Base-by-base conservation (phyloP, 2,113 vertebrate genomes). In the Malurus cyaneus region DNA sequence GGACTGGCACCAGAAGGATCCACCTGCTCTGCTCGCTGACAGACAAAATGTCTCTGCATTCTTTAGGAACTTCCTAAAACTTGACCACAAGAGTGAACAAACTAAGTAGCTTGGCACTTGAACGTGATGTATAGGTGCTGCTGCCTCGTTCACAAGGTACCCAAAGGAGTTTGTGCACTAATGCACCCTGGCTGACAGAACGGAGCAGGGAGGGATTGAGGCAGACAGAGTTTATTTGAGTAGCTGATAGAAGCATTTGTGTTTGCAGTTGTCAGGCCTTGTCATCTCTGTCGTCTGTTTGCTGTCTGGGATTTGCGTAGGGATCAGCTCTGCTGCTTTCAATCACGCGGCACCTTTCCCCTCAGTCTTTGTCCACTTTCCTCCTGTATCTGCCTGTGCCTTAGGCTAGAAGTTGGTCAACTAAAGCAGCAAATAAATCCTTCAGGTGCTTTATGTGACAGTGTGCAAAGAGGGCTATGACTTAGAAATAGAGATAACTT, bases 141-240 rank as follows among this genome's bases (percentile, higher is more conserved):
- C 56, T 78, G 41, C 50, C 66, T 59, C 57, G 25, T 69, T 90
- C 69, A 52, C 1, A 31, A 47, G 71, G 76, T 65, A 21, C 49
- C 46, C 14, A 62, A 28, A 62, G 7, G 8, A 34, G 32, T 65
- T 72, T 53, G 32, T 36, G 25, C 59, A 52, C 8, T 39, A 28
- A 28, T 31, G 9, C 1, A 1, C 23, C 5, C 11, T 2, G 1
- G 10, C 36, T 85, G 70, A 61, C 18, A 72, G 20, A 78, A 47
- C 0, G 0, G 31, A 9, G 6, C 13, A 34, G 18, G 8, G 12
- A 18, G 12, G 4, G 9, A 25, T 4, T 52, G 41, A n/a, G 53
- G 53, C 14, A n/a, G 60, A 5, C 2, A 2, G 34, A 47, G 21
- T 57, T 82, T 47, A 56, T 23, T 20, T 25, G 18, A 57, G 53